Base-by-base conservation (phyloP, 1,140 invertebrate species). In the Vanessa atalanta region DNA sequence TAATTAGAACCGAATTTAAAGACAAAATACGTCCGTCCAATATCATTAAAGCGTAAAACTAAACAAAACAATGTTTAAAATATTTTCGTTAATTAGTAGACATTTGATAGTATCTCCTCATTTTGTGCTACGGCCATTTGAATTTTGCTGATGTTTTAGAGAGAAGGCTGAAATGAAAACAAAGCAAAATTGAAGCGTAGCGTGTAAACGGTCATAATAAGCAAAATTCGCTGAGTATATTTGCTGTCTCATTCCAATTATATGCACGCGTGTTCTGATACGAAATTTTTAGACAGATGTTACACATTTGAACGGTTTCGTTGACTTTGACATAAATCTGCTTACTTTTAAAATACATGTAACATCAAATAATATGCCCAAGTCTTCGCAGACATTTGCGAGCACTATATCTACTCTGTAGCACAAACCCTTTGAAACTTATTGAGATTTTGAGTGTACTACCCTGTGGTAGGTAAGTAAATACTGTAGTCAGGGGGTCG, bases 241-340 rank as follows among this genome's bases (percentile, higher is more conserved):
- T 72, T 57, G 51, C 73, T 66, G 70, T 71, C 63, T 70, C 71
- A 70, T 75, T 77, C 71, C 71, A 75, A 79, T 79, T 77, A 79
- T 68, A 20, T 51, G 57, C 55, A 60, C 78, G 72, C 70, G 68
- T 77, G 53, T 57, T 23, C 11, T 8, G 53, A 6, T 3, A 20
- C 50, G 13, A 57, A 12, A 2, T 57, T 57, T 57, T 57, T 57
- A 57, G 53, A 20, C 20, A 8, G 20, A 9, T 9, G 53, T 57
- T 14, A 57, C n/a, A 53, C 50, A 51, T 51, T 53, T 16, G 12
- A 13, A 20, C 16, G 7, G 20, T 16, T 23, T 57, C 20, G 53
- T 57, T 57, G 8, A 57, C 8, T 57, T 11, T 12, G 37, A 9
- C 9, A 7, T 11, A 20, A 57, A 12, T 26, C 16, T 57, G 53